Evolutionary conservation across 2,888 invertebrate species (phyloP).

Genomic region (Deilephila elpenor): DNA sequence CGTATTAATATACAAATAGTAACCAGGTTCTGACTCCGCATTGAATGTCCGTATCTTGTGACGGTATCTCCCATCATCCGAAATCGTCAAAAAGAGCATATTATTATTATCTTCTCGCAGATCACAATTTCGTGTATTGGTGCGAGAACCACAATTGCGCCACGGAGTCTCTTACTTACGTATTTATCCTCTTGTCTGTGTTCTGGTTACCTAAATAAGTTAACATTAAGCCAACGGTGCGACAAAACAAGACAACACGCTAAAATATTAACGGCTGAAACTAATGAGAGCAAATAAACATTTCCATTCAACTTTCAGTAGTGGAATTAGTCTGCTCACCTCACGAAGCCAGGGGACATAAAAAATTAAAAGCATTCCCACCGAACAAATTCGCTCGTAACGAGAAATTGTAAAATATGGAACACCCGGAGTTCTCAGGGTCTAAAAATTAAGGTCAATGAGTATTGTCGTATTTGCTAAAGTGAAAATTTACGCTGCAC

Average conservation of each 20-base stretch:
- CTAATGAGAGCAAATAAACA: neutral
- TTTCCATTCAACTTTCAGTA: neutral
- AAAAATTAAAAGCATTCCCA: conserved; percentile 11
- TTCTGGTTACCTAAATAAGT: neutral
- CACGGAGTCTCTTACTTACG: too few relatives aligned
- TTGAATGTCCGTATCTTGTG: too few relatives aligned
- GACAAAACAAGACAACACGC: neutral
- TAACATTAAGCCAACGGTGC: neutral
- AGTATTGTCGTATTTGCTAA: conserved; percentile 32
- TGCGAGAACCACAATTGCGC: too few relatives aligned
- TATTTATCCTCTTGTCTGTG: too few relatives aligned
- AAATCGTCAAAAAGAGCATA: too few relatives aligned
- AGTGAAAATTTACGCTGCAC: conserved; percentile 26
- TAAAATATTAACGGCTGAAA: neutral
- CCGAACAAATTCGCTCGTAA: conserved; percentile 21
- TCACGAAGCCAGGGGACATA: neutral
- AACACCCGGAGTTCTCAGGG: conserved; percentile 34
- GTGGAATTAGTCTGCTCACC: conserved; percentile 3
- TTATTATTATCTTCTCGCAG: too few relatives aligned
- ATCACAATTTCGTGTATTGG: too few relatives aligned
- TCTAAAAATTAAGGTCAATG: conserved; percentile 36
- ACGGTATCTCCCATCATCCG: too few relatives aligned
- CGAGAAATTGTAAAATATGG: conserved; percentile 37
- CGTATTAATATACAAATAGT: too few relatives aligned
- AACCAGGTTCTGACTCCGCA: too few relatives aligned